These are phyloP conservation scores for Nemotelus nigrinus DNA, from an alignment of 2,888 invertebrate species.

Conservation along the genomic window DNA sequence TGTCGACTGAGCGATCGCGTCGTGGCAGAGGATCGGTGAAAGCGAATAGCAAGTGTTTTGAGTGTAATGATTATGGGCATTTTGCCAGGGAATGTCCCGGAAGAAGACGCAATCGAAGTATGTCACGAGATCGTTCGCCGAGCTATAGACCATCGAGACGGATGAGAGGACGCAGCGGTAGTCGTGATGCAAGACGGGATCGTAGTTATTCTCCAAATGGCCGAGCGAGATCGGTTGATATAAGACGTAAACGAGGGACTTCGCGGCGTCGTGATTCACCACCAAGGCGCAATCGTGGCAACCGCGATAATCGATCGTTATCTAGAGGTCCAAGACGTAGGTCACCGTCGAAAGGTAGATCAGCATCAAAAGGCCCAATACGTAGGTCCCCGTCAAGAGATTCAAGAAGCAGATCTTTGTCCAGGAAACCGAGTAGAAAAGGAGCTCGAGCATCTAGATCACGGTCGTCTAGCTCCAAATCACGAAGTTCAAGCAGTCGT, in stretches of 20 bases:
- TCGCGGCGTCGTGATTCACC: background rate
- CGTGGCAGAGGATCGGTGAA: constrained; percentile 8
- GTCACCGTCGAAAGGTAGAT: background rate
- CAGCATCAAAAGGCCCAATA: too few relatives aligned
- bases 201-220: background rate
- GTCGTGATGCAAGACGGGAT: background rate
- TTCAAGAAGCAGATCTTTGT: too few relatives aligned
- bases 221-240: background rate
- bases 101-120: background rate
- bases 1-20: constrained; percentile 11
- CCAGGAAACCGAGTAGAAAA: too few relatives aligned
- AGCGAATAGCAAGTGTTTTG: constrained; percentile 12
- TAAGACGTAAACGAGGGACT: background rate
- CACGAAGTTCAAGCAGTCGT: too few relatives aligned
- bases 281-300: background rate
- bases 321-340: background rate
- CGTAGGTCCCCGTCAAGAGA: too few relatives aligned
- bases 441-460: too few relatives aligned
- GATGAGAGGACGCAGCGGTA: background rate
- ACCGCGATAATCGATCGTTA: background rate
- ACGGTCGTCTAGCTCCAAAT: too few relatives aligned
- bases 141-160: background rate
- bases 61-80: constrained; percentile 25
- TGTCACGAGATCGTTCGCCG: constrained; percentile 11
- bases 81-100: constrained; percentile 24